Evolutionary conservation across 2,888 invertebrate genomes (phyloP), one percentile per base, ranked within the genome.

Genomic region (Fragum sueziense): DNA sequence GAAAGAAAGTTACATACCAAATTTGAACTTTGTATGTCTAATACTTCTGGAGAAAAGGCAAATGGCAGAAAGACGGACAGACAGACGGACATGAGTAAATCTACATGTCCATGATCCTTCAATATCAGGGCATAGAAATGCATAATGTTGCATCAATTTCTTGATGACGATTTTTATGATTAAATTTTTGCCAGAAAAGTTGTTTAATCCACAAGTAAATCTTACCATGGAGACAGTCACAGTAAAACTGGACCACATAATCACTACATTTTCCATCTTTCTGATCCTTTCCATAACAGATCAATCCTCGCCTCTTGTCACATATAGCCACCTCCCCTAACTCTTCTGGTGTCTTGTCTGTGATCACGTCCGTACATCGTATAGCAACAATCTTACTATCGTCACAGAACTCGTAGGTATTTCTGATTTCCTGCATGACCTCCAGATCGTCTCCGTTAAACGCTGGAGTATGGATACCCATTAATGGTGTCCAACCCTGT

Each of bases 261-360:
- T 92, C 91, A n/a, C 88, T 85, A 79, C 92, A 92, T 57, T 85
- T 83, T 20, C 81, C 85, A 31, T 79, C 78, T 20, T 81, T 78
- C 70, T 91, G 89, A 33, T 88, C 86, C 22, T 83, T 85, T 41
- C 91, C 93, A 79, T 93, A 94, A 90, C 97, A 97, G 2, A 95
- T 93, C 0, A 97, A 94, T 0, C 97, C 97, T 17, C 94, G 94
- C 85, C 96, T 95, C 77, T 97, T 91, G 70, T 91, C 88, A 80
- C 93, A 92, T 0, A 80, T 80, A 0, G 86, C 87, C 34, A 74
- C 82, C 74, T 88, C 85, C 2, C 86, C 87, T 51, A 84, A 79
- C 57, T 73, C 76, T n/a, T 73, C 75, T 27, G 79, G 78, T 6
- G 70, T 70, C 54, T 82, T 77, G 57, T 75, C 85, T 11, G 74